Base-by-base conservation (phyloP, 2,888 invertebrate genomes). In the Yponomeuta evonymella region DNA sequence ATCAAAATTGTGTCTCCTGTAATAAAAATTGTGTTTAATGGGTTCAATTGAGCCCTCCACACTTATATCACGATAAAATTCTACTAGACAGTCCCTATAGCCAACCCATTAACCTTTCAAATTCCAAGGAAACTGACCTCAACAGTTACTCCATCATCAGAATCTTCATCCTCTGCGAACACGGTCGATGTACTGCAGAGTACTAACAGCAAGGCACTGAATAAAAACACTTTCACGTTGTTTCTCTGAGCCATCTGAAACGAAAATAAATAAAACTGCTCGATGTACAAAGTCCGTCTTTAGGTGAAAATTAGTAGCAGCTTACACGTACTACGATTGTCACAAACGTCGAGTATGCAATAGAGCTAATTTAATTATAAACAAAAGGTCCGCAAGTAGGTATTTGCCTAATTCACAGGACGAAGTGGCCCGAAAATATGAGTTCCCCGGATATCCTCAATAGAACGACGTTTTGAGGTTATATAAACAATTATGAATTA, bases 161-260 rank as follows among this genome's bases (percentile, higher is more conserved):
- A 73, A 71, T 87, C 85, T 0, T 84, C 80, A 67, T 68, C 76
- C 5, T 87, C 85, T 10, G 83, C 82, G 64, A 72, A 77, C 23
- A 78, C 79, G 72, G 80, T 75, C 68, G 75, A 77, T 67, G 79
- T 74, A 48, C 80, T 77, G 71, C 80, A 78, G 58, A 82, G 73
- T 74, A 89, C 75, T 73, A 88, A 78, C 76, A 90, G 73, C 73
- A 89, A 79, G 75, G 82, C 84, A 79, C 85, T 78, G 67, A 81
- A 75, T 73, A 86, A 68, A 77, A 78, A 81, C 73, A 85, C 71
- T 77, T 79, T 85, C 76, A 77, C 43, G 43, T 43, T 77, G 77
- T 81, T 82, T 74, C 83, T 78, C 71, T 79, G 81, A 85, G 89
- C 85, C 91, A 91, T 91, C 91, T 90, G 87, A 78, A 90, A 90